Base-by-base conservation (phyloP, 1,140 invertebrate genomes). In the Aphelenchoides avenae region DNA sequence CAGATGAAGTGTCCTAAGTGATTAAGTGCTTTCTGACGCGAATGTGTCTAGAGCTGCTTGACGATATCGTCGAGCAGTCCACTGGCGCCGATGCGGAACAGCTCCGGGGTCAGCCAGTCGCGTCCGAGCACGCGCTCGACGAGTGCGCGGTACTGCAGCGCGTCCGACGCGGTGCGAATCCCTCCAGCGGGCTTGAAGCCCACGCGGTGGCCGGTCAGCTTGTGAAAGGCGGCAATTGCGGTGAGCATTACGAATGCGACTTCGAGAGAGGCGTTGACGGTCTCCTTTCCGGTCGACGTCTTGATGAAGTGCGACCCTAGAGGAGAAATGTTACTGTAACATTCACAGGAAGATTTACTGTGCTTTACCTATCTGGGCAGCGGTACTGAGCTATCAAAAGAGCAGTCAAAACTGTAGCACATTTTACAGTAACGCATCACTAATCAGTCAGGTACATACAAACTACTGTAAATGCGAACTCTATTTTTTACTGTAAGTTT, bases 241-340 rank as follows among this genome's bases (percentile, higher is more conserved):
- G 85, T 79, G 48, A 88, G 87, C 94, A 99, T 98, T 0, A 96
- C 86, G 20, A 94, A 79, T 5, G 91, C 91, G 46, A 89, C 85
- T 31, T 87, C 85, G 36, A 97, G 78, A 7, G 87, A 96, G 1
- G 94, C 93, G 84, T 98, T 98, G 0, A 93, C 85, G 13, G 82
- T 78, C 81, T 98, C 95, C 81, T 98, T 98, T 41, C 93, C 94
- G 2, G 95, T 99, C 0, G 92, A 97, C 26, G 94, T 98, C 80
- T 99, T 99, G 47, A 99, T 96, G 73, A 98, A 98, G 82, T 98
- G 88, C 29, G 90, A 86, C 20, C 92, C 83, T 59, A 30, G 49
- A 53, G 31, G 15, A 39, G 30, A 36, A n/a, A n/a, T n/a, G n/a
- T n/a, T n/a, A n/a, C n/a, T n/a, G n/a, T n/a, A n/a, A n/a, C n/a